A percentile compares a stretch with the other conserved stretches of the same genome.
Evolutionary conservation across 2,888 invertebrate genomes (phyloP).

Genomic region (Lordiphosa andalusiaca): DNA sequence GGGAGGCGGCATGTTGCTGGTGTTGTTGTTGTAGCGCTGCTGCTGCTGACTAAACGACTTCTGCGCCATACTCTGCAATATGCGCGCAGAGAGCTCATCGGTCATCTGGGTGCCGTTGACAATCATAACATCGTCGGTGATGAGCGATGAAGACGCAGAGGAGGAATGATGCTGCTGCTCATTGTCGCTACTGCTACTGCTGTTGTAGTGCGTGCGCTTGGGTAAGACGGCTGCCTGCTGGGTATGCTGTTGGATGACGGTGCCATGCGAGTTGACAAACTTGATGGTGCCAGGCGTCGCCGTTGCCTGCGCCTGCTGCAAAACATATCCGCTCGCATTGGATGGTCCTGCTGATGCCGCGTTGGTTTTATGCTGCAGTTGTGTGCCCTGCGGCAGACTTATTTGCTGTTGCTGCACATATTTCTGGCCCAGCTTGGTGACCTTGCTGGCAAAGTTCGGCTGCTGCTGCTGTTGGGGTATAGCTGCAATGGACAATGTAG

Average conservation of each 20-base stretch:
- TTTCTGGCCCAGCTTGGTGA: slow-evolving; percentile 68
- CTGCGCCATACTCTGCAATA: slow-evolving; percentile 80
- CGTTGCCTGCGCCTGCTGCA: slow-evolving; percentile 44
- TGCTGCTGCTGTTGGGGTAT: slow-evolving; percentile 60
- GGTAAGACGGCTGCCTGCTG: slow-evolving; percentile 38
- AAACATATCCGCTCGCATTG: slow-evolving; percentile 44
- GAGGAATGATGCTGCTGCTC: slow-evolving; percentile 36
- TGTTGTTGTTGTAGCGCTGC: slow-evolving; percentile 40
- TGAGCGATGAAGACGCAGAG: slow-evolving; percentile 52
- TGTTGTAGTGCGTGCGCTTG: slow-evolving; percentile 52
- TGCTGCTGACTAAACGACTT: slow-evolving; percentile 76
- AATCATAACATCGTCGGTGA: slow-evolving; percentile 79
- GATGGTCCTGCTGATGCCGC: slow-evolving; percentile 14
- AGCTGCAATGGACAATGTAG: slow-evolving; percentile 54
- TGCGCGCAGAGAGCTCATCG: slow-evolving; percentile 79
- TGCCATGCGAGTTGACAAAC: slow-evolving; percentile 80
- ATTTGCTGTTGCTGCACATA: slow-evolving; percentile 74
- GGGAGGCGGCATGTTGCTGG: slow-evolving; percentile 65
- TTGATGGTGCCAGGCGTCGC: slow-evolving; percentile 72
- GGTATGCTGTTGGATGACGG: slow-evolving; percentile 78
- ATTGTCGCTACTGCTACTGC: slow-evolving; percentile 44
- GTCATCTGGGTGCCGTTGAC: slow-evolving; percentile 81
- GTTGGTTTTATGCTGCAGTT: slow-evolving; percentile 75
- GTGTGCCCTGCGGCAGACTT: slow-evolving; percentile 75
- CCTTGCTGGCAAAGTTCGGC: slow-evolving; percentile 54